Percentiles rank a stretch among this genome's conserved stretches.
phyloP scores from a whole-genome alignment of 1,140 invertebrate species.

The Megalonaias nervosa region DNA sequence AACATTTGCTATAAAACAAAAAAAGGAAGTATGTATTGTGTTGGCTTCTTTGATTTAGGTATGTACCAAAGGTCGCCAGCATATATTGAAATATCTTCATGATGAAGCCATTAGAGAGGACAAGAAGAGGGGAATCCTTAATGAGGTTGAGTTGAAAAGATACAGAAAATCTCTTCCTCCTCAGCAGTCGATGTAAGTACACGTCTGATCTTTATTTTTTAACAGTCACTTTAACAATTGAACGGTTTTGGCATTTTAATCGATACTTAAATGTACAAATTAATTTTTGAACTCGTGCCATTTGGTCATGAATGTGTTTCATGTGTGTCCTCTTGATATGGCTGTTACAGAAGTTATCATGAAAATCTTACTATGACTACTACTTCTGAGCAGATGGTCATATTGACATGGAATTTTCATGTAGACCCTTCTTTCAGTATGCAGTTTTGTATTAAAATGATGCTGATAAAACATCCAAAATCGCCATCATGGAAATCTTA shows the following conservation, averaged over 20 bases:
- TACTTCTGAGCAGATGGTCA: no score
- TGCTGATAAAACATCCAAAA: no score
- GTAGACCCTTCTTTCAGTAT: no score
- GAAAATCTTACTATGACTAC: no score
- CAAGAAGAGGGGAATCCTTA: conserved; percentile 63
- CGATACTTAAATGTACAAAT: no score
- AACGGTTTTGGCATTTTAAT: neutral
- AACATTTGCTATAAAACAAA: neutral
- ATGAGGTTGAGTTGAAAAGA: conserved; percentile 70
- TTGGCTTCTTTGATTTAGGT: conserved; percentile 75
- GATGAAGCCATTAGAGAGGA: conserved; percentile 83
- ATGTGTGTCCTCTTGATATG: no score
- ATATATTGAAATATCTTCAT: conserved; percentile 95
- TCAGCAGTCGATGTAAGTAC: conserved; percentile 52
- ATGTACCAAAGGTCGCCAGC: conserved; percentile 90
- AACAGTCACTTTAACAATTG: neutral
- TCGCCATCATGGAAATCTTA: no score
- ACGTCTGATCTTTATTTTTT: neutral
- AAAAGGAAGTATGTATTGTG: neutral
- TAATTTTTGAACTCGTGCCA: no score
- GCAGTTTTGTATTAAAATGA: no score
- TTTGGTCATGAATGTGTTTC: no score
- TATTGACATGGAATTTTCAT: no score
- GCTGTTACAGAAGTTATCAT: no score
- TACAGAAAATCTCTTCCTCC: conserved; percentile 69